These are phyloP conservation scores for Ceratina japonica DNA, from an alignment of 1,140 invertebrate genomes.

Conservation along the genomic window DNA sequence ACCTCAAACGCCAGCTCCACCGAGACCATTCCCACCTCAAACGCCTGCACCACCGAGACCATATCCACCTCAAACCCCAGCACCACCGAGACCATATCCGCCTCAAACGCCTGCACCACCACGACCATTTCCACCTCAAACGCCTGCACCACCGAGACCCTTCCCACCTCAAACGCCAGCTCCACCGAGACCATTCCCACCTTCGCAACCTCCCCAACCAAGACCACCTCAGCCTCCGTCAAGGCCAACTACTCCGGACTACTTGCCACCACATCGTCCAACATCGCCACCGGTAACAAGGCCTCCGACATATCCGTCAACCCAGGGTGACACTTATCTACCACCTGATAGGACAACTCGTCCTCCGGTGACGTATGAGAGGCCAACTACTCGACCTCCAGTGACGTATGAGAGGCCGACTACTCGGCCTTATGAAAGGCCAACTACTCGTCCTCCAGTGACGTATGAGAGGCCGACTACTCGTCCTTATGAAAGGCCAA, in stretches of 20 bases:
- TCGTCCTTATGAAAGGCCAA: no score
- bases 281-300: conserved; percentile 67
- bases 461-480: no score
- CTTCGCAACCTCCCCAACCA: conserved; percentile 54
- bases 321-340: conserved; percentile 36
- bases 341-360: not conserved
- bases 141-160: not conserved
- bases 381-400: no score
- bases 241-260: conserved; percentile 6
- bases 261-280: conserved; percentile 56
- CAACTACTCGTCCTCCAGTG: no score
- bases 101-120: conserved; percentile 64
- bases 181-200: not conserved
- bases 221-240: conserved; percentile 48
- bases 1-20: not conserved
- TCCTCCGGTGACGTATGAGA: no score
- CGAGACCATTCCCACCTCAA: not conserved
- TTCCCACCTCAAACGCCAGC: not conserved
- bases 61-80: not conserved
- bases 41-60: not conserved
- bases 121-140: conserved; percentile 14
- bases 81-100: conserved; percentile 59
- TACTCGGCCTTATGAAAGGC: no score
- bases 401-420: no score
- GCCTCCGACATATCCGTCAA: conserved; percentile 59